Percentiles rank a stretch among this genome's conserved stretches.
These are phyloP conservation scores for Actias luna DNA, from an alignment of 2,888 invertebrate genomes.

Conservation along the genomic window DNA sequence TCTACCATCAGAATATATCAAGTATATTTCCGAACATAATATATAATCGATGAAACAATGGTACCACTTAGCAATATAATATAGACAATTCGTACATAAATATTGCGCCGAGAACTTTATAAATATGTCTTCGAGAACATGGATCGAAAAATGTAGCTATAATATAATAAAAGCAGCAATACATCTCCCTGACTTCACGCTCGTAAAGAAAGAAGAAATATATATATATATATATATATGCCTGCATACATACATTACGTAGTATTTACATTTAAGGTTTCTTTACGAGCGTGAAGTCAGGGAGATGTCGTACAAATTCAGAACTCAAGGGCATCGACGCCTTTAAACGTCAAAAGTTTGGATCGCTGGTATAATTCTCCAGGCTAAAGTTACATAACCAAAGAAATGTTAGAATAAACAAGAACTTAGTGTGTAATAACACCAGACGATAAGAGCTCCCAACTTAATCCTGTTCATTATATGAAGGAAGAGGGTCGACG, in stretches of 20 bases:
- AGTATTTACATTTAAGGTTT: background rate
- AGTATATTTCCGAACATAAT: too few species aligned
- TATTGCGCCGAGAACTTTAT: too few species aligned
- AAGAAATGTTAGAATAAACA: conserved; percentile 20
- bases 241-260: background rate
- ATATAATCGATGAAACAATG: too few species aligned
- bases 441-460: conserved; percentile 28
- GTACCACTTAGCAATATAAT: too few species aligned
- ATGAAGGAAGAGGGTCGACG: conserved; percentile 61
- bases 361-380: conserved; percentile 20
- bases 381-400: conserved; percentile 23
- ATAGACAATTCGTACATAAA: too few species aligned
- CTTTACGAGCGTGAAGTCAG: background rate
- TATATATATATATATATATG: too few species aligned
- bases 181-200: too few species aligned
- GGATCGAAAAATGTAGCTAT: background rate
- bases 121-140: too few species aligned
- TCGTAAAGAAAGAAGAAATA: too few species aligned
- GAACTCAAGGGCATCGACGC: conserved; percentile 8
- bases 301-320: background rate
- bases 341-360: conserved; percentile 15
- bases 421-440: conserved; percentile 26
- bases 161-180: background rate
- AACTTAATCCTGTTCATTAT: conserved; percentile 44
- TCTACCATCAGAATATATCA: too few species aligned